Base-by-base conservation (phyloP, 1,140 invertebrate genomes). In the Euwallacea fornicatus region DNA sequence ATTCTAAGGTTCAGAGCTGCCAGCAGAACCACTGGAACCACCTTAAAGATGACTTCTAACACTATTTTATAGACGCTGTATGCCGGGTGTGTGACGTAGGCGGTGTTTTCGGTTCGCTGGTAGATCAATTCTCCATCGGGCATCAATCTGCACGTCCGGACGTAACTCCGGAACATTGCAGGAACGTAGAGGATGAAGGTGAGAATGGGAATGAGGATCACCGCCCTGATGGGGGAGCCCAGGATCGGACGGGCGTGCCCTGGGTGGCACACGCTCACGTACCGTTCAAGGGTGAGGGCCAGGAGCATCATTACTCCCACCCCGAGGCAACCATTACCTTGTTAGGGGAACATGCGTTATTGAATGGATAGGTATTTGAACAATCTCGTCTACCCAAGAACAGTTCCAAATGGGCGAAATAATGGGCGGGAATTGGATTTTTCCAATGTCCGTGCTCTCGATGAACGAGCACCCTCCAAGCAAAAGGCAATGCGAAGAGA, bases 201-300 rank as follows among this genome's bases (percentile, higher is more conserved):
- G 46, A 84, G 82, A 33, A 89, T 68, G 0, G 88, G 85, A 71
- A 90, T 87, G 41, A 88, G 78, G 2, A 83, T 79, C 6, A 91
- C 88, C 7, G 88, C 88, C 7, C 88, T 78, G 42, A 86, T 83
- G 54, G 83, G 87, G 50, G 86, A 87, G 75, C 86, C 81, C 85
- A 84, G 82, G 83, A 82, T 84, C 0, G 88, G 83, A 74, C 89
- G 79, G 72, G 88, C 79, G 83, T 86, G 83, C 10, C 88, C 86
- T 15, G 91, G 90, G 81, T 91, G 90, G 77, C 92, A 94, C 1
- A 94, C 91, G 47, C 91, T 92, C 2, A 93, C 86, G 81, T 93
- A 94, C 7, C 92, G 84, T 80, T 93, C 92, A 13, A 92, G 83
- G 9, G 91, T 93, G 72, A 94, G 84, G 10, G 90, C 91, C 42